Base-by-base conservation (phyloP, 2,113 vertebrate species). In the Heterotis niloticus region DNA sequence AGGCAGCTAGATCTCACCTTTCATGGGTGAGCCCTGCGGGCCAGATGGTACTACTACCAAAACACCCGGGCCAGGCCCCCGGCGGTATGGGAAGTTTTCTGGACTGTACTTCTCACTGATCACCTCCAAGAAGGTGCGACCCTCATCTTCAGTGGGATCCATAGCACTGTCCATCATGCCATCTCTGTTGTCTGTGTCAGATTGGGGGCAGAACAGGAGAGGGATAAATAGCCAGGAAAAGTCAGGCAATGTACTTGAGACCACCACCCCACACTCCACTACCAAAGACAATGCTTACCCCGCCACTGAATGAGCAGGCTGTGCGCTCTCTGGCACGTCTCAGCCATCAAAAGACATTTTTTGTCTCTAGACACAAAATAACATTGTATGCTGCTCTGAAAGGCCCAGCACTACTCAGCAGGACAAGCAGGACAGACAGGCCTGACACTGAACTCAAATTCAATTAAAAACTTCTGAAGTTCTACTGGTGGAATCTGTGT, bases 101-200 rank as follows among this genome's bases (percentile, higher is more conserved):
- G 96, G 95, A 91, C 94, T 95, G 83, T 99, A 99, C 86, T 99
- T 99, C 88, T 99, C 96, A 87, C 95, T 96, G 83, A 99, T 89
- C 70, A 98, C 96, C 89, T 97, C 92, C 91, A 99, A 92, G 84
- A 99, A 98, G 88, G 96, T 98, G 86, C 94, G 94, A 78, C 91
- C 94, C 77, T 93, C 93, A 82, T 93, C 92, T 83, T 92, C 91
- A 60, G 86, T 86, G 0, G 91, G 91, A 87, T 97, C 96, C 96
- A 98, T 98, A 83, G 88, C 83, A 81, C 83, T 83, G 87, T 86
- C 82, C 88, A 84, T 86, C 52, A 70, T 78, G 66, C 74, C 79
- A 64, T 79, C 81, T 51, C 67, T 81, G 84, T 88, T 81, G 74
- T 81, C 83, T 84, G 78, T 17, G 68, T 51, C 44, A 67, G 66